Evolutionary conservation across 2,113 vertebrate species (phyloP).

Genomic region (Corythornis vintsioides): DNA sequence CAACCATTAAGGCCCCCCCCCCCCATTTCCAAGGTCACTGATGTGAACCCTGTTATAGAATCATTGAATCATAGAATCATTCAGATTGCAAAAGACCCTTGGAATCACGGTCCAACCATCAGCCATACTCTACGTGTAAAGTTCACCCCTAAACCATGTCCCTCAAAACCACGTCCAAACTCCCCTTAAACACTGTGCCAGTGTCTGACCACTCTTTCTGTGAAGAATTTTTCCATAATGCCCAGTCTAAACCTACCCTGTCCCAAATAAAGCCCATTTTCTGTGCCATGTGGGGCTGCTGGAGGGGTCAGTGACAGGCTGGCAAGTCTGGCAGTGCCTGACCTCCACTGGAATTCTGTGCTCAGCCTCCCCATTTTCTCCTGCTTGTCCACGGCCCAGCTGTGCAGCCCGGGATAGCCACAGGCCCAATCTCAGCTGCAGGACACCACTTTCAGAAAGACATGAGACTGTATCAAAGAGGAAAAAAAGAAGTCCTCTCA

Average conservation of each 20-base stretch:
- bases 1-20: neutral
- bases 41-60: neutral
- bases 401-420: neutral
- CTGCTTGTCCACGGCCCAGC: neutral
- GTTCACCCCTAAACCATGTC: too few relatives aligned
- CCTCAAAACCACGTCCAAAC: too few relatives aligned
- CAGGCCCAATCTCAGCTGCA: rapidly evolving
- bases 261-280: rapidly evolving
- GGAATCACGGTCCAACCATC: too few relatives aligned
- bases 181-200: too few relatives aligned
- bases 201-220: too few relatives aligned
- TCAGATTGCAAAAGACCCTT: too few relatives aligned
- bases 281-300: neutral
- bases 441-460: neutral
- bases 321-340: neutral
- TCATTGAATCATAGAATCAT: too few relatives aligned
- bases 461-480: neutral
- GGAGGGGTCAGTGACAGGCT: neutral
- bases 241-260: too few relatives aligned
- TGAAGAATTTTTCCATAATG: too few relatives aligned
- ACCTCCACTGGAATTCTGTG: rapidly evolving
- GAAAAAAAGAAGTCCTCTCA: neutral
- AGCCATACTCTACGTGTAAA: too few relatives aligned
- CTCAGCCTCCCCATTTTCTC: rapidly evolving
- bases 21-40: neutral